Conservation (phyloP, 2,113 vertebrate genomes). For the Salvelinus namaycush region DNA sequence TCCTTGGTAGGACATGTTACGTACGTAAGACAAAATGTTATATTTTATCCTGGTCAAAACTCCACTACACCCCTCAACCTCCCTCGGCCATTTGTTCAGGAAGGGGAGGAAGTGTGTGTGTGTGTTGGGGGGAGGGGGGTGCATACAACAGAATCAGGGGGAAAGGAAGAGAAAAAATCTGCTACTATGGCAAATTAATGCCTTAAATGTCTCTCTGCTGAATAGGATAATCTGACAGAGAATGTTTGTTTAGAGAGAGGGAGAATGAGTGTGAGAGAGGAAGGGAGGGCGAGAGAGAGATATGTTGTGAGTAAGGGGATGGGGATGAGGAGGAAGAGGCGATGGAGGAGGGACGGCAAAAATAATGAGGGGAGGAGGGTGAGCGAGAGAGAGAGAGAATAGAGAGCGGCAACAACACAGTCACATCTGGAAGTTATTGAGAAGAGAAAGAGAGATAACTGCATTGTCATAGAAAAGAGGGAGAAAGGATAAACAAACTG, state of each 20-base stretch:
- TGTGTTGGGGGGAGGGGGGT: neutral
- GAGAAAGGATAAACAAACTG: neutral
- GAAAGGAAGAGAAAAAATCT: neutral
- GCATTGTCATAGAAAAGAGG: neutral
- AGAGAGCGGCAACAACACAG: constrained; percentile 33
- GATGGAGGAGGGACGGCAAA: constrained; percentile 4
- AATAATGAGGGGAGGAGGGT: constrained; percentile 14
- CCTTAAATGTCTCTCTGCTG: constrained; percentile 11
- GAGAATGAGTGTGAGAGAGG: constrained; percentile 1
- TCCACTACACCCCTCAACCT: neutral
- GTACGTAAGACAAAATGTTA: neutral
- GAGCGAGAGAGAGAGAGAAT: constrained; percentile 16
- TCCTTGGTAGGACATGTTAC: neutral
- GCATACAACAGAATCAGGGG: too few species aligned
- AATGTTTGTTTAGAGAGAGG: constrained; percentile 21
- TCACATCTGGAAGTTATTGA: constrained; percentile 75
- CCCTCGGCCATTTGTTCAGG: constrained; percentile 7
- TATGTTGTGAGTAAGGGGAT: neutral
- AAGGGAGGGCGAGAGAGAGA: neutral
- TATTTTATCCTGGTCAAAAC: neutral
- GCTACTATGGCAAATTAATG: constrained; percentile 1
- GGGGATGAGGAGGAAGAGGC: neutral
- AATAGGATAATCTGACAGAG: constrained; percentile 17
- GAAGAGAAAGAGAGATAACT: neutral
- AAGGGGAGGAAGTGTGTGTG: constrained; percentile 13